Evolutionary conservation across 2,113 vertebrate species (phyloP).

Genomic region (Rafetus swinhoei): DNA sequence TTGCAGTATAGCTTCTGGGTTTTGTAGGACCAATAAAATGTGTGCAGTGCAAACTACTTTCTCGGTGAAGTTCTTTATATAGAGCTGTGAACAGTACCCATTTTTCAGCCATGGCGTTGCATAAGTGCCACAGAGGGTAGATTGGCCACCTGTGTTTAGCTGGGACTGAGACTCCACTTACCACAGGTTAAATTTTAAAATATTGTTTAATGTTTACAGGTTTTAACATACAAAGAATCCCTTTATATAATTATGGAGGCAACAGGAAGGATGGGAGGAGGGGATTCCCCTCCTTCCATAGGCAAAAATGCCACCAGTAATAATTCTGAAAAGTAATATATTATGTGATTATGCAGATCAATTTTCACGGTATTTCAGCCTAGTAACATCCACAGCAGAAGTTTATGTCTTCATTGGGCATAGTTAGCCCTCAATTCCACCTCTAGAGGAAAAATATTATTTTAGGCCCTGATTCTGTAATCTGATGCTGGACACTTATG

Average conservation of each 20-base stretch:
- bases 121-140: neutral
- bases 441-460: neutral
- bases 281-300: neutral
- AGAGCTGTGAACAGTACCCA: neutral
- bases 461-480: neutral
- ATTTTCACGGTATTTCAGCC: neutral
- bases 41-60: neutral
- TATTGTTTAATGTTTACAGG: neutral
- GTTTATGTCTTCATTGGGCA: neutral
- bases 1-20: neutral
- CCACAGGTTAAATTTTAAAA: neutral
- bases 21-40: neutral
- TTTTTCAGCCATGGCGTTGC: neutral
- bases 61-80: neutral
- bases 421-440: neutral
- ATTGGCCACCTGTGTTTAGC: neutral
- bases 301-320: neutral
- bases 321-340: neutral
- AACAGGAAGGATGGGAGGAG: neutral
- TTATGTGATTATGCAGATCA: neutral
- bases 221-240: neutral
- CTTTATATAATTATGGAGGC: neutral
- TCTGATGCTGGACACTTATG: neutral
- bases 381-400: neutral
- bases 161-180: neutral